Base-by-base conservation (phyloP, 2,888 invertebrate species). In the Cremastobaeus sp. region DNA sequence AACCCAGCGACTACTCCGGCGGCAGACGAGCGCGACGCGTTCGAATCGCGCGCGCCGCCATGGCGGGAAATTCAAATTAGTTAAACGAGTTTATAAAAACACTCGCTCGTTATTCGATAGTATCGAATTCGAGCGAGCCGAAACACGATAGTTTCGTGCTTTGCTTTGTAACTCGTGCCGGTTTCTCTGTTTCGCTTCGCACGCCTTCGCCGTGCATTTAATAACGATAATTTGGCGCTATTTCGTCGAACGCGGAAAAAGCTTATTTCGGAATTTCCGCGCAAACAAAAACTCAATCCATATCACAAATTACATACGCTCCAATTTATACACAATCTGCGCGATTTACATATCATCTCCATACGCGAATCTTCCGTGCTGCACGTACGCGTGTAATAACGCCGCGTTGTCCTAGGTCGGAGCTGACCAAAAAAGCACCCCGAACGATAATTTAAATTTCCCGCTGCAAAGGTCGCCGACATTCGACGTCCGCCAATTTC, bases 261-360 rank as follows among this genome's bases (percentile, higher is more conserved):
- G 47, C 37, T 25, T 37, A 21, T 15, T 47, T 28, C 35, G 15
- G n/a, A 14, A n/a, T 30, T 6, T 11, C 11, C 48, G 14, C n/a
- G 39, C 39, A 15, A 48, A 43, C 64, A 45, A 54, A 52, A 54
- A 65, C 20, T 14, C 39, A 30, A 54, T 65, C 54, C 65, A 47
- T 47, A 47, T 28, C 35, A 4, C 52, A 65, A 65, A 54, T 65
- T 54, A 65, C 45, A 45, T 12, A 11, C 35, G 54, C 54, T 30
- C 35, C 54, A 45, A 45, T 54, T 65, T 64, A 54, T 45, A 64
- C 35, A 41, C 64, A 54, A 64, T 64, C 64, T 37, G 37, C 30
- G 45, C 47, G 55, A 65, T 65, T 65, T 65, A 65, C 65, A 65
- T 65, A 55, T 55, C 55, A 65, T 65, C 47, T 65, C 54, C 65